Conservation (phyloP, 2,113 vertebrate genomes). For the Manacus vitellinus region DNA sequence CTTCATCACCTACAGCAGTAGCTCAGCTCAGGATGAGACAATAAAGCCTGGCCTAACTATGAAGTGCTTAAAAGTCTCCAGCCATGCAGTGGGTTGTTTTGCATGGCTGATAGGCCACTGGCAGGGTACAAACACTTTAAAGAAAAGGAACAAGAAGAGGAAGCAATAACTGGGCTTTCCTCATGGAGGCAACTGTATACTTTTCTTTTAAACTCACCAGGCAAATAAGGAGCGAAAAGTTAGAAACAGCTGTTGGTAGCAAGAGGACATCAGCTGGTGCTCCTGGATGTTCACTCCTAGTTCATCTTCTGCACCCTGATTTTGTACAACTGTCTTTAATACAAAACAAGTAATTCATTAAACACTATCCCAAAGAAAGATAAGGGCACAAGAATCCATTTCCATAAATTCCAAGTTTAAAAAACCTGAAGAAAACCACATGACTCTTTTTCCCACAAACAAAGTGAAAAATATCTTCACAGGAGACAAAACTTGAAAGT, state of each 20-base stretch:
- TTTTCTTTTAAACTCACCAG: constrained; percentile 82
- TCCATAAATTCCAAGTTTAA: background rate
- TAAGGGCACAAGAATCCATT: background rate
- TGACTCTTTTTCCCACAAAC: background rate
- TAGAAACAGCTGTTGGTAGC: constrained; percentile 87
- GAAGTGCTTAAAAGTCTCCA: background rate
- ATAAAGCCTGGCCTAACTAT: background rate
- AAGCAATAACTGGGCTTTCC: background rate
- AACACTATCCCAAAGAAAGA: background rate
- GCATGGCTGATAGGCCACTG: background rate
- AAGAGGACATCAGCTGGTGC: constrained; percentile 82
- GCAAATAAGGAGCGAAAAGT: constrained; percentile 84
- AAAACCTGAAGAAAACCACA: background rate
- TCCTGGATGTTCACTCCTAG: constrained; percentile 77
- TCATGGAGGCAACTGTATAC: background rate
- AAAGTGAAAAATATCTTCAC: background rate
- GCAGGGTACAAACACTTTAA: background rate
- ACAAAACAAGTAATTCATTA: background rate
- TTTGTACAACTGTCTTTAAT: constrained; percentile 77
- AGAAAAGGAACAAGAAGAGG: background rate
- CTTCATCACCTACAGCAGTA: background rate
- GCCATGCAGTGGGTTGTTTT: background rate
- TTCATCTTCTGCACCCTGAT: constrained; percentile 75
- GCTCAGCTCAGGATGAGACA: background rate
- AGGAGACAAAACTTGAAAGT: background rate